These are phyloP conservation scores for Ptychodera flava DNA, from an alignment of 35 echinoderm and acorn worm genomes.

Conservation along the genomic window DNA sequence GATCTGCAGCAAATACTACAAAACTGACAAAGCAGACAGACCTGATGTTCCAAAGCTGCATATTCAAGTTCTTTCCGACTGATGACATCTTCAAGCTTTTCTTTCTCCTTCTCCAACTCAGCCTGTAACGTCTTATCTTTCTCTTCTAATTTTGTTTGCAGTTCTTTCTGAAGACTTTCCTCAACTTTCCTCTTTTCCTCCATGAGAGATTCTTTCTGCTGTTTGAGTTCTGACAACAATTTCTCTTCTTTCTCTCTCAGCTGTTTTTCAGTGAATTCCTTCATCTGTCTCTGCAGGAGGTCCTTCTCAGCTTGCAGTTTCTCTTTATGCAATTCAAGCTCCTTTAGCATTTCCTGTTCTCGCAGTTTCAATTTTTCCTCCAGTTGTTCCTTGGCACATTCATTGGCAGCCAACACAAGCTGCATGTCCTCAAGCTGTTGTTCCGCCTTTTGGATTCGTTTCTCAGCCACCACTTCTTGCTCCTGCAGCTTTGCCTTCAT, in stretches of 20 bases:
- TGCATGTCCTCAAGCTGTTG: constrained; percentile 44
- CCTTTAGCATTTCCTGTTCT: constrained; percentile 53
- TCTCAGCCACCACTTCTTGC: constrained; percentile 27
- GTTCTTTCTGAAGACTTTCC: constrained; percentile 73
- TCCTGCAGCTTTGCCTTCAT: constrained; percentile 51
- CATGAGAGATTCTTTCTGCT: constrained; percentile 60
- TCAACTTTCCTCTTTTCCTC: constrained; percentile 73
- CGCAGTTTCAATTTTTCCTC: constrained; percentile 49
- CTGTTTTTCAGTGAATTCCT: neutral
- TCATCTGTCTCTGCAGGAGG: constrained; percentile 22
- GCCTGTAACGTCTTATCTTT: constrained; percentile 63
- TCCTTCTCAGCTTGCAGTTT: constrained; percentile 45
- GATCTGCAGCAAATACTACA: no score
- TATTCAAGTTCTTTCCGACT: constrained; percentile 74
- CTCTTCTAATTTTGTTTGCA: constrained; percentile 75
- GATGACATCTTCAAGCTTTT: constrained; percentile 72
- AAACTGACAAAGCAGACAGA: no score
- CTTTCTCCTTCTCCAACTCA: constrained; percentile 59
- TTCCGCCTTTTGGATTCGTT: constrained; percentile 6
- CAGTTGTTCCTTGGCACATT: constrained; percentile 27
- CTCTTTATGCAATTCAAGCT: constrained; percentile 56
- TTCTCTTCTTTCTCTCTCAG: constrained; percentile 48
- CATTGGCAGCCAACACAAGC: constrained; percentile 23
- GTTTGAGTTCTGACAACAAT: constrained; percentile 69
- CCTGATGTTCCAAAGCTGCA: constrained; percentile 57